Evolutionary conservation across 2,113 vertebrate species (phyloP).

Genomic region (Carassius gibelio): DNA sequence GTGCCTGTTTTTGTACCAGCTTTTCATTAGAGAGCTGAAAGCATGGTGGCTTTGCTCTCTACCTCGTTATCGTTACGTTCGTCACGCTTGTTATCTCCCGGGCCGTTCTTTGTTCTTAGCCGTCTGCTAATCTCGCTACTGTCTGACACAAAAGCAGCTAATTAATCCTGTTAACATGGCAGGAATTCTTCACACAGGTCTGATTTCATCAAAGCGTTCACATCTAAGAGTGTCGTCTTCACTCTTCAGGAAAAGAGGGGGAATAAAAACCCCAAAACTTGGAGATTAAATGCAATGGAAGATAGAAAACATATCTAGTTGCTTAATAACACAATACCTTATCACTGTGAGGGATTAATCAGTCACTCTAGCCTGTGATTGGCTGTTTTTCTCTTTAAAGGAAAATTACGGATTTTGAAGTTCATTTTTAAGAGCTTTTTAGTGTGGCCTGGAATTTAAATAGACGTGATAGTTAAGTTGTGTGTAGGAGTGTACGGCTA

Average conservation of each 20-base stretch:
- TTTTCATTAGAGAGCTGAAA: slow-evolving; percentile 12
- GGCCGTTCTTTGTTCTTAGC: slow-evolving; percentile 40
- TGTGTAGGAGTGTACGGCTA: neutral
- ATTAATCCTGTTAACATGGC: slow-evolving; percentile 71
- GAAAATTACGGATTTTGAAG: neutral
- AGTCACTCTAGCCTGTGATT: slow-evolving; percentile 15
- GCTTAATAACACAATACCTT: slow-evolving; percentile 22
- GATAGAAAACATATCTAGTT: slow-evolving; percentile 25
- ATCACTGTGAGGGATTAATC: slow-evolving; percentile 25
- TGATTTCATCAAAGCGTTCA: slow-evolving; percentile 64
- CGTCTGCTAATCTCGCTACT: slow-evolving; percentile 64
- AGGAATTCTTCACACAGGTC: slow-evolving; percentile 64
- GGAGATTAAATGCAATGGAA: slow-evolving; percentile 20
- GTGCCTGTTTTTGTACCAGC: slow-evolving; percentile 18
- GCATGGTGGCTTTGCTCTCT: slow-evolving; percentile 37
- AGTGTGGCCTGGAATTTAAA: slow-evolving; percentile 10
- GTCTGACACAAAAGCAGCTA: slow-evolving; percentile 67
- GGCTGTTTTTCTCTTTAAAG: slow-evolving; percentile 26
- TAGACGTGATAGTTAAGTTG: neutral
- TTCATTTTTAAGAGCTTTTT: neutral
- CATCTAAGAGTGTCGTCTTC: slow-evolving; percentile 45
- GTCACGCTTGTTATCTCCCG: slow-evolving; percentile 38
- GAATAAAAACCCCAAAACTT: neutral
- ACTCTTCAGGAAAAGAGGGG: neutral
- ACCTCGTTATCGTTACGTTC: slow-evolving; percentile 24